Evolutionary conservation across 1,140 invertebrate species (phyloP), one percentile per base, ranked within the genome.

Genomic region (Caerostris darwini): DNA sequence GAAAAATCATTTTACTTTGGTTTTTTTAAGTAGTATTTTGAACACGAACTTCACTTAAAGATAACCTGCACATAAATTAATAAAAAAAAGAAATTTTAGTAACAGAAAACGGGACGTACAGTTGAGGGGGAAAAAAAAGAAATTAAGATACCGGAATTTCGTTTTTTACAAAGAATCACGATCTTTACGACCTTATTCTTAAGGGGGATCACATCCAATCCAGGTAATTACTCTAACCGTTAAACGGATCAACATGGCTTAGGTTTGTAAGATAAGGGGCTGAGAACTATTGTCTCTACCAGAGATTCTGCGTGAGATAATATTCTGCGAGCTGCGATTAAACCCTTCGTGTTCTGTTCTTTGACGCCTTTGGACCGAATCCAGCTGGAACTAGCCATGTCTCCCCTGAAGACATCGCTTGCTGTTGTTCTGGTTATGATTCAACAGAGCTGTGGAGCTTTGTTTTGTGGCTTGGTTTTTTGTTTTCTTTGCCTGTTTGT

Each of bases 371-470:
- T 89, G 87, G 87, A 10, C 87, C 14, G 5, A 2, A 7, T 69
- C 87, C 87, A 89, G 87, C 64, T 89, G 87, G 87, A 89, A 54
- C 17, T 64, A 19, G 87, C 64, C 17, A 7, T 53, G 64, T 67
- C 64, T 69, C 64, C 56, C n/a, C 64, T 50, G n/a, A 53, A 53
- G 57, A 89, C 87, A 89, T 64, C 61, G 71, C 64, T 69, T 67
- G 87, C 87, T 69, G 50, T 53, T 67, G 64, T 69, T 57, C 61
- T 69, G 53, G 34, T 50, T 50, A 77, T 77, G 71, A 77, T 77
- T 77, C 71, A 77, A 77, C 71, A 77, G 50, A 77, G 71, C 4
- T 50, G 8, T 12, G 34, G 10, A 8, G 50, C 53, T 89, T 69
- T 69, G 64, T 53, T 53, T 59, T 61, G 34, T 54, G 53, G 7